Evolutionary conservation across 2,888 invertebrate genomes (phyloP), one percentile per base, ranked within the genome.

Genomic region (Caenorhabditis wallacei): DNA sequence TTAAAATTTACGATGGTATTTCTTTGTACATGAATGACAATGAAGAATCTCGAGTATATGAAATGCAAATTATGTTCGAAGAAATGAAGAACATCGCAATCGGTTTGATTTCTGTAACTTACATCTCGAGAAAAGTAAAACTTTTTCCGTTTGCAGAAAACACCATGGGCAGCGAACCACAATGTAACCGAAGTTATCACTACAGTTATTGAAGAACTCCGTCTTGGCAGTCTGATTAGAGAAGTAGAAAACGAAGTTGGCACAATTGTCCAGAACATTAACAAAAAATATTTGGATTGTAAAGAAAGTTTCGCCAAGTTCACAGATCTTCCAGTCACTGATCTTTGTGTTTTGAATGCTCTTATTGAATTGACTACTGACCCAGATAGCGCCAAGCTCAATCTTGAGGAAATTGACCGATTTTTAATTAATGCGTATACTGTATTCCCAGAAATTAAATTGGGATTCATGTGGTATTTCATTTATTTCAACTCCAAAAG

Each of bases 101-200:
- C 0, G 40, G 54, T 11, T 5, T 53, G 24, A 68, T 68, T 13
- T 10, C 7, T 13, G 68, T 68, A 54, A 37, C 0, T 7, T 30
- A 30, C n/a, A n/a, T n/a, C n/a, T n/a, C n/a, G n/a, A n/a, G 8
- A 35, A 20, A 20, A 1, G 7, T 0, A 20, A 18, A 18, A 30
- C 18, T 3, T 30, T n/a, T 64, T n/a, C n/a, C n/a, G 18, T 0
- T 1, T 63, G 0, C 20, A 68, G 68, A n/a, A 22, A 54, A 68
- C 68, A 4, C 68, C 68, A 18, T 68, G 68, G 68, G 40, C 24
- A 24, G 22, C 1, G 7, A 68, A 68, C 16, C 68, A 54, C 4
- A 54, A 54, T 24, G 68, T 40, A n/a, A 35, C 53, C 1, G 10
- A 68, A 53, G n/a, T 53, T 37, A 54, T 68, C n/a, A 0, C 35